Base-by-base conservation (phyloP, 2,113 vertebrate genomes). In the Pterocles orientalis region DNA sequence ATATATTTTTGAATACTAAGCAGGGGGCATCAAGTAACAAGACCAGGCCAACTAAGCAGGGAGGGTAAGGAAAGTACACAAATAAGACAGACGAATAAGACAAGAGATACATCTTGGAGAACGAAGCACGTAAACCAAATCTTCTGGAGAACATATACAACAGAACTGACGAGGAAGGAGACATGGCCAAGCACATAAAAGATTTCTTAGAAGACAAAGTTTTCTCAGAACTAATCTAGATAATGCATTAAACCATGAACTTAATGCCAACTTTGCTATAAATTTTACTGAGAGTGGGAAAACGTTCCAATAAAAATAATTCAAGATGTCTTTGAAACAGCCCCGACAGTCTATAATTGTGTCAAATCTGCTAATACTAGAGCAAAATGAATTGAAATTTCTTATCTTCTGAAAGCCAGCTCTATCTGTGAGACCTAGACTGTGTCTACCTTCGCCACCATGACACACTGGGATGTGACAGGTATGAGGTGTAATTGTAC, bases 171-270 rank as follows among this genome's bases (percentile, higher is more conserved):
- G 2, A 3, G 21, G 33, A 56, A 53, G 20, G 16, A 84, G 18
- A 66, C 36, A 25, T 29, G 47, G 48, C 12, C 24, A 77, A 84
- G 33, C 29, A 43, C 60, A 43, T 33, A 41, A 89, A 86, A 84
- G 10, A 56, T 72, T 87, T 87, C 87, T 79, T 94, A 91, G 43
- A 78, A 68, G 26, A 73, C 10, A 70, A 71, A 3, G 15, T 41
- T 91, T 97, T 76, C 73, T 91, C 9, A 26, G 69, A 92, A 91
- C 20, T 82, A 56, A 33, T 92, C 87, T 76, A 71, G 61, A 48
- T 66, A 87, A 53, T 36, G 28, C 86, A 64, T 26, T 70, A 80
- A 92, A 83, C 18, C 15, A 10, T 61, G 80, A 88, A 47, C 24
- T 69, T 88, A 73, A 57, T 18, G 21, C 34, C 53, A 88, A 7